These are phyloP conservation scores for Nomada hirtipes DNA, from an alignment of 2,888 invertebrate genomes.

Conservation along the genomic window DNA sequence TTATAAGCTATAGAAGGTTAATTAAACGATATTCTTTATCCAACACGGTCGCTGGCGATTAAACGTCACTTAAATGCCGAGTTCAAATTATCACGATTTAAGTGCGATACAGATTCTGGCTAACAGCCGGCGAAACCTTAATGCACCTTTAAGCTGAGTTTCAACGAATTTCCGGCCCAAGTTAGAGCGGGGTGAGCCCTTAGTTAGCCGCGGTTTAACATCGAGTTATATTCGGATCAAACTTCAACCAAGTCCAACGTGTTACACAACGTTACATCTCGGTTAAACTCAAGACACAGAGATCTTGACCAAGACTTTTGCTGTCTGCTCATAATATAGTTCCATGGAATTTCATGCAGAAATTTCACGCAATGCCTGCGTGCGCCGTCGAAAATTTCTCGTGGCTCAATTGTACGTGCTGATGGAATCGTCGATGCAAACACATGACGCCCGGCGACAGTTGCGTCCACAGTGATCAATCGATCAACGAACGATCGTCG, in stretches of 20 bases:
- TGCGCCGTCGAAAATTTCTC: background rate
- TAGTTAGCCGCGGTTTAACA: constrained; percentile 3
- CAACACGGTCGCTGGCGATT: too few species aligned
- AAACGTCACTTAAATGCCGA: too few species aligned
- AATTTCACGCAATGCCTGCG: too few species aligned
- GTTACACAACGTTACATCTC: background rate
- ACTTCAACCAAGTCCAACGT: background rate
- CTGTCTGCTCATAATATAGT: background rate
- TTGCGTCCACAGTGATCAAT: constrained; percentile 1
- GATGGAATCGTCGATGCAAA: constrained; percentile 5
- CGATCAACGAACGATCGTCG: background rate
- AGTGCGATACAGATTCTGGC: background rate
- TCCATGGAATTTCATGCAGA: too few species aligned
- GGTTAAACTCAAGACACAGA: background rate
- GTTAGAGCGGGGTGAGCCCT: background rate
- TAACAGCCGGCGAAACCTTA: background rate
- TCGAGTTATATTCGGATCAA: background rate
- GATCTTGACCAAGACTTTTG: background rate
- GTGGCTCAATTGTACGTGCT: background rate
- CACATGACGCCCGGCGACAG: constrained; percentile 19
- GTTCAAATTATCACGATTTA: background rate
- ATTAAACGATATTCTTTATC: too few species aligned
- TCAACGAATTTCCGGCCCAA: background rate
- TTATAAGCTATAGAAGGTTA: too few species aligned
- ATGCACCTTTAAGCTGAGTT: constrained; percentile 3